Evolutionary conservation across 2,797 vertebrate species (phyloP).

Genomic region (Corythornis leucogaster): DNA sequence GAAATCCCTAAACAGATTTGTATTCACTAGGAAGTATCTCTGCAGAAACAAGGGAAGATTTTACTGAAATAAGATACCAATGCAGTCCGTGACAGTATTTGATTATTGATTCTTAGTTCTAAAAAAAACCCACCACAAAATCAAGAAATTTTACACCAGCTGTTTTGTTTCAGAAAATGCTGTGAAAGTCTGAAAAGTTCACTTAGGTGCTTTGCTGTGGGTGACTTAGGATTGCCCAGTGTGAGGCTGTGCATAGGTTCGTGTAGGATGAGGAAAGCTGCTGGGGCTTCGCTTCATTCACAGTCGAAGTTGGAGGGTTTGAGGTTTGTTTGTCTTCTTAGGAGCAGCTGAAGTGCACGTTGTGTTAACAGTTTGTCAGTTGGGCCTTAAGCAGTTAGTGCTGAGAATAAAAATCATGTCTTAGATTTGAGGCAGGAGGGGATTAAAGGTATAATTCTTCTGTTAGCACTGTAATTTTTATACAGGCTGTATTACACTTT

Average conservation of each 20-base stretch:
- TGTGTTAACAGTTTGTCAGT: neutral
- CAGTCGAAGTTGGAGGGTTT: neutral
- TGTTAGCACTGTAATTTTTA: neutral
- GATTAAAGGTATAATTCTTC: conserved; percentile 36
- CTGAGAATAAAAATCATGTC: neutral
- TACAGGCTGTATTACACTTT: neutral
- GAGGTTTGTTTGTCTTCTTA: neutral
- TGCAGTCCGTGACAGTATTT: neutral
- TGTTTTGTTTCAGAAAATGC: neutral
- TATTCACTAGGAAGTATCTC: neutral
- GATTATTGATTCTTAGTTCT: neutral
- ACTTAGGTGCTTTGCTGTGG: fast-evolving
- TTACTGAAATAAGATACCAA: neutral
- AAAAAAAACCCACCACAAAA: neutral
- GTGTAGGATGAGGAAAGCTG: neutral
- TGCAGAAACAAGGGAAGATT: neutral
- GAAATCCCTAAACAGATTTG: neutral
- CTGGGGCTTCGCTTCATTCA: fast-evolving
- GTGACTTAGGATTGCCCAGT: neutral
- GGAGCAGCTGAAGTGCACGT: neutral
- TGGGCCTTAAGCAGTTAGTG: neutral
- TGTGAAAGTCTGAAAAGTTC: neutral
- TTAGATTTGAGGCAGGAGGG: neutral
- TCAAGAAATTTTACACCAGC: neutral
- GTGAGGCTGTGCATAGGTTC: fast-evolving